A percentile compares a stretch with the other conserved stretches of the same genome.
These are phyloP conservation scores for Morone chrysops DNA, from an alignment of 2,113 vertebrate species.

Conservation along the genomic window DNA sequence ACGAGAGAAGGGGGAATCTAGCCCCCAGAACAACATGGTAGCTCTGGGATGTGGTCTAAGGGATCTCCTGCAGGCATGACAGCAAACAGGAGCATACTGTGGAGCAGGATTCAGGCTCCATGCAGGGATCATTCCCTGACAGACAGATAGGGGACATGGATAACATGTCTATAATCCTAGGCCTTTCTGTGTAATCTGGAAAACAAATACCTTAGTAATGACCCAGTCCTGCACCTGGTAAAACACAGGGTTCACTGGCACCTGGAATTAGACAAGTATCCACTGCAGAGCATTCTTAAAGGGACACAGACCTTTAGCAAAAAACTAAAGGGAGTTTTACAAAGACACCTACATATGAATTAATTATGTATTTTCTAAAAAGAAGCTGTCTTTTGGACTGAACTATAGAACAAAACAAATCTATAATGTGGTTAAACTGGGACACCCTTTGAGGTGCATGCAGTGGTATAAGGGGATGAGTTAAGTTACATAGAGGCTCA, in stretches of 20 bases:
- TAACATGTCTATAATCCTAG: constrained; percentile 79
- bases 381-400: not conserved
- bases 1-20: constrained; percentile 10
- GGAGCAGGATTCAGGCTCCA: constrained; percentile 29
- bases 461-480: constrained; percentile 25
- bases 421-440: constrained; percentile 21
- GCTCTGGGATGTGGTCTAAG: constrained; percentile 52
- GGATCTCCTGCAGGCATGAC: constrained; percentile 39
- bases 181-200: constrained; percentile 81
- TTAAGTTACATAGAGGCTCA: constrained; percentile 45
- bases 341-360: constrained; percentile 18
- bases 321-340: constrained; percentile 25
- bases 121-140: constrained; percentile 55
- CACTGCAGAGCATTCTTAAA: constrained; percentile 78
- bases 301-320: constrained; percentile 56
- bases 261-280: constrained; percentile 84
- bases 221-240: constrained; percentile 83
- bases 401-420: constrained; percentile 25
- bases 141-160: constrained; percentile 69
- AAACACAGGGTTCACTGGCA: constrained; percentile 82
- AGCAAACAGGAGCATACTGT: constrained; percentile 44
- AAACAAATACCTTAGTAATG: constrained; percentile 87
- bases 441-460: constrained; percentile 27
- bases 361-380: constrained; percentile 1
- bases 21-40: constrained; percentile 33